Evolutionary conservation across 2,113 vertebrate genomes (phyloP).

Genomic region (Ophthalmolycus amberensis): DNA sequence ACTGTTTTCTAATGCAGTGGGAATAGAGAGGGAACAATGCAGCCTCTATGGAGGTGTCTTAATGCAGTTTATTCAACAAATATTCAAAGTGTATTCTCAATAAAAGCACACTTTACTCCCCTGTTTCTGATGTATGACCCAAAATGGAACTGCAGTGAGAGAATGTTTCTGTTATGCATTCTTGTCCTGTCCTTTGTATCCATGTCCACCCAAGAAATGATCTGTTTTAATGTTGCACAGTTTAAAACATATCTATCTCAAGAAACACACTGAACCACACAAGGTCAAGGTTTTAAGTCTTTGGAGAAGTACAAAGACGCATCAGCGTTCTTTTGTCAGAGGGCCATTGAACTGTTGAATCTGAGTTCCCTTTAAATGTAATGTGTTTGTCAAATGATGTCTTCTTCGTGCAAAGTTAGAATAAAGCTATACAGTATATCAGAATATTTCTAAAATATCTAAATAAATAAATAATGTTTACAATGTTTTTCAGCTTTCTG

Average conservation of each 20-base stretch:
- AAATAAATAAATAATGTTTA: conserved; percentile 62
- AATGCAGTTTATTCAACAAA: neutral
- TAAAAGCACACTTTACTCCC: neutral
- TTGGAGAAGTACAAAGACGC: neutral
- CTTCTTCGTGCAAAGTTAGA: conserved; percentile 46
- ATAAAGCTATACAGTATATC: conserved; percentile 45
- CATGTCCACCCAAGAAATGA: neutral
- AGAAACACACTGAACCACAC: neutral
- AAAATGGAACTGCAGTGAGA: neutral
- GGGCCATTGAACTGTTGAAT: conserved; percentile 8
- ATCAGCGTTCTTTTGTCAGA: neutral
- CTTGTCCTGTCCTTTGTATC: conserved; percentile 1
- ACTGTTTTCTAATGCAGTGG: too few species aligned
- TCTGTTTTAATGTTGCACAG: neutral
- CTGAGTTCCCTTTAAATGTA: conserved; percentile 51
- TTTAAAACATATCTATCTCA: neutral
- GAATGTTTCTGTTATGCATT: neutral
- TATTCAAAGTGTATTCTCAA: neutral
- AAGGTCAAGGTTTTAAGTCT: neutral
- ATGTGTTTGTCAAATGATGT: conserved; percentile 36
- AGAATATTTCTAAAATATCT: conserved; percentile 60
- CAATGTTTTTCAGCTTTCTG: neutral
- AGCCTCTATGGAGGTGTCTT: neutral
- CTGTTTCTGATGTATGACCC: neutral
- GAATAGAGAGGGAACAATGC: neutral